Base-by-base conservation (phyloP, 1,140 invertebrate species). In the Triops cancriformis region DNA sequence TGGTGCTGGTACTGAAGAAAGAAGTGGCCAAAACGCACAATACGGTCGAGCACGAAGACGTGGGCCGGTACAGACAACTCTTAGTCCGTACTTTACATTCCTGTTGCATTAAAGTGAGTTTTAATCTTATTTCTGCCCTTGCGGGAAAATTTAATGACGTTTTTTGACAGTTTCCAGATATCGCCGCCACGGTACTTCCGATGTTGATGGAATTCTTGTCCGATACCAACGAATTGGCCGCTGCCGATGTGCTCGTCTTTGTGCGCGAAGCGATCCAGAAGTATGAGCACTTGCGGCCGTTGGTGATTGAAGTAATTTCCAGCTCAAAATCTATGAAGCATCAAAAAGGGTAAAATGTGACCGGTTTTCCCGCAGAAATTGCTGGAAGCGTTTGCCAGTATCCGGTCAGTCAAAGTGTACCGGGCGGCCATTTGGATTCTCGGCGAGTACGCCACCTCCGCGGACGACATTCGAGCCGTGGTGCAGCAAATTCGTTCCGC, bases 401-500 rank as follows among this genome's bases (percentile, higher is more conserved):
- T 98, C 81, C 85, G 86, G 75, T 93, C 91, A 10, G 90, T 92
- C 9, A 91, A 91, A 85, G 92, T 98, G n/a, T 93, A 97, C 81
- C 90, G 97, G 79, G 93, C 94, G 6, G 94, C 97, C 2, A 86
- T 99, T n/a, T 99, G 98, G 97, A 96, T 99, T 82, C 87, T 99
- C 43, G 97, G 97, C 41, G 97, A 99, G 86, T 99, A 98, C 84
- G 94, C 94, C 0, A 91, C 91, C 27, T 89, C 87, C 0, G 85
- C 89, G 10, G 88, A 91, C 4, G 92, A 97, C 80, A 95, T 97
- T 41, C 87, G 91, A 77, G 89, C 89, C 77, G 92, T 97, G 0
- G 89, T 97, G 83, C 89, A 88, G 73, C 89, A 90, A 79, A 87
- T 98, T 28, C 89, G 91, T 79, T 87, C 90, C 78, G 89, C 91